phyloP scores from a whole-genome alignment of 2,113 vertebrate genomes.

The Neolamprologus devosi region DNA sequence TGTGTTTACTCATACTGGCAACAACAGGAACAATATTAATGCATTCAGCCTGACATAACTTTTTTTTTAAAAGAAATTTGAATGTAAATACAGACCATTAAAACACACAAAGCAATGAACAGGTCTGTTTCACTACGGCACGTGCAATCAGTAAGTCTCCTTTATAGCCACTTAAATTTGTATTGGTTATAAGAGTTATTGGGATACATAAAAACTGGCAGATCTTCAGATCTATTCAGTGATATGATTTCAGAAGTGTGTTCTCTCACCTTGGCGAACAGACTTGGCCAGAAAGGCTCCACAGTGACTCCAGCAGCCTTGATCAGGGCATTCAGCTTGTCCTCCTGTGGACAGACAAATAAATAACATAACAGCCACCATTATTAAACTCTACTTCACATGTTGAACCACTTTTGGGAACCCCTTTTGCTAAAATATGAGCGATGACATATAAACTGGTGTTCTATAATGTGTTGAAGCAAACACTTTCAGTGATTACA shows the following conservation, averaged over 20 bases:
- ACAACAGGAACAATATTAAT: background rate
- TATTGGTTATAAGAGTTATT: background rate
- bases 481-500: background rate
- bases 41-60: background rate
- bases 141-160: background rate
- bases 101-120: background rate
- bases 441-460: background rate
- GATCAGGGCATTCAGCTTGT: constrained; percentile 85
- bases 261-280: constrained; percentile 82
- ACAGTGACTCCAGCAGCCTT: constrained; percentile 81
- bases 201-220: background rate
- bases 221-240: background rate
- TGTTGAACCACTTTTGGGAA: too few relatives aligned
- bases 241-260: background rate
- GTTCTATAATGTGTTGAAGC: background rate
- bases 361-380: background rate
- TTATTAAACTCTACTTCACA: background rate
- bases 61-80: rapidly evolving
- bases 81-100: background rate
- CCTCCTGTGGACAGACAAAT: constrained; percentile 68
- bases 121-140: background rate
- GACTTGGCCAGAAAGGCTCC: constrained; percentile 85
- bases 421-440: background rate
- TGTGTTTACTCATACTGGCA: background rate
- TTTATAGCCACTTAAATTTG: background rate